Conservation (phyloP, 2,888 invertebrate genomes). For the Drosophila niveifrons region DNA sequence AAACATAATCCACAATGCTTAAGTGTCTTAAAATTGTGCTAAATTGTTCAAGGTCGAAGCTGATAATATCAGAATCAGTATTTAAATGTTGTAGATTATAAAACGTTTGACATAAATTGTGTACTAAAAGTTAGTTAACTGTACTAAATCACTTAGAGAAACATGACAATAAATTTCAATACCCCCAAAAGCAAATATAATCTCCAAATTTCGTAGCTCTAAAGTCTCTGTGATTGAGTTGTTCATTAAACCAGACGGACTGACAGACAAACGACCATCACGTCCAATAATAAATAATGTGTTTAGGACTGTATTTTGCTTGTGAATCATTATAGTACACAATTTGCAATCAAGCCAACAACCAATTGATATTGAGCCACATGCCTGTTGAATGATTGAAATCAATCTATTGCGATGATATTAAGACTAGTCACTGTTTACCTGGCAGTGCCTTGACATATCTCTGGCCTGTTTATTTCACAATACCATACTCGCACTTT, state of each 20-base stretch:
- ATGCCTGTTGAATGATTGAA: slow-evolving; percentile 5
- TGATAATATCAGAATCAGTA: too few species aligned
- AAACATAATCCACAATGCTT: too few species aligned
- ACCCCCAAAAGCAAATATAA: too few species aligned
- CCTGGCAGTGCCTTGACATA: slow-evolving; percentile 33
- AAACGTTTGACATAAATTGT: neutral
- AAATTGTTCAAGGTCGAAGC: too few species aligned
- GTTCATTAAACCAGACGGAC: too few species aligned
- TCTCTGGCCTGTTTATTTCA: slow-evolving; percentile 30
- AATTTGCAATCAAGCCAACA: neutral
- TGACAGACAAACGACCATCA: neutral
- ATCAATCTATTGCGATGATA: slow-evolving; percentile 33
- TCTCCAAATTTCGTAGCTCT: too few species aligned
- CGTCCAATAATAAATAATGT: neutral
- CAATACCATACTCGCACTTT: slow-evolving; percentile 3
- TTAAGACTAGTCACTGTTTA: slow-evolving; percentile 25
- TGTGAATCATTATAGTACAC: neutral
- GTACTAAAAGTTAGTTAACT: neutral
- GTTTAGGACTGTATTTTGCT: neutral
- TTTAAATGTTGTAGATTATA: neutral
- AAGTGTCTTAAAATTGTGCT: too few species aligned
- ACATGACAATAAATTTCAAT: too few species aligned
- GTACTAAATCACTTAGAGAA: too few species aligned
- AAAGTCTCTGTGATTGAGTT: too few species aligned
- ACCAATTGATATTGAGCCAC: neutral